Evolutionary conservation across 92 coral and sea anemone species (phyloP).

Genomic region (Plumapathes pennacea): DNA sequence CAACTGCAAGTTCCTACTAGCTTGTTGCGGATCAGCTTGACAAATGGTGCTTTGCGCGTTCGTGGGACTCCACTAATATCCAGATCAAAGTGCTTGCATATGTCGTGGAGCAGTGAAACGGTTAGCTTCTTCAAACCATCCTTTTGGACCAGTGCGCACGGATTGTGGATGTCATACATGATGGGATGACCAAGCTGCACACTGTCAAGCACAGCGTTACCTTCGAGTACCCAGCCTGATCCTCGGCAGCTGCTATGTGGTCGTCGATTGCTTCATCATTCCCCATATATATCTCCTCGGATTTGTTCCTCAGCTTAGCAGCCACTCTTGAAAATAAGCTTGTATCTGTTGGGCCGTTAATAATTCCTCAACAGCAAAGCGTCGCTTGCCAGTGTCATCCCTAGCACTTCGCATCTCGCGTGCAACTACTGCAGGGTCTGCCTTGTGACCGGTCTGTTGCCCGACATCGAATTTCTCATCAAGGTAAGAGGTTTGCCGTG

Average conservation of each 20-base stretch:
- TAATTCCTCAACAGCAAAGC: conserved; percentile 30
- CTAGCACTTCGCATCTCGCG: conserved; percentile 35
- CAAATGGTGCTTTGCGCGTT: conserved; percentile 3
- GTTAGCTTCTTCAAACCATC: conserved; percentile 22
- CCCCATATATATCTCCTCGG: background rate
- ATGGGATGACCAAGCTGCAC: conserved; percentile 10
- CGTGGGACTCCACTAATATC: conserved; percentile 8
- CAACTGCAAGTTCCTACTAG: too few species aligned
- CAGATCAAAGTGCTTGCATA: conserved; percentile 30
- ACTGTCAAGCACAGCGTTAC: background rate
- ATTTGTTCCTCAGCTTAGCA: conserved; percentile 7
- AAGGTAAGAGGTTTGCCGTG: conserved; percentile 8
- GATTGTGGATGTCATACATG: conserved; percentile 15
- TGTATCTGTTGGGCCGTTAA: conserved; percentile 32
- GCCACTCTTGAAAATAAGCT: conserved; percentile 40
- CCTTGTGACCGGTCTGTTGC: conserved; percentile 47
- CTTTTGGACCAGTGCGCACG: conserved; percentile 4
- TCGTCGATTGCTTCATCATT: background rate
- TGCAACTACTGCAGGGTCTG: conserved; percentile 39
- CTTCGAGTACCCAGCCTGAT: conserved; percentile 1
- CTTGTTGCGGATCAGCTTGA: too few species aligned
- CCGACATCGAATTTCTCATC: conserved; percentile 40
- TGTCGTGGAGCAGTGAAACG: conserved; percentile 22
- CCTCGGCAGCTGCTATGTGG: conserved; percentile 1
- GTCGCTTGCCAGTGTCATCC: conserved; percentile 5